Evolutionary conservation across 2,113 vertebrate species (phyloP).

Genomic region (zebrafish (Danio rerio)): GRCz12tu NC_133194.1:1257501-1258000

Average conservation of each 20-base stretch:
- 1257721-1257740: conserved; percentile 8
- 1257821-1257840: conserved; percentile 57
- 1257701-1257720: not conserved
- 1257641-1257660: conserved; percentile 88
- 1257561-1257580: too few relatives aligned
- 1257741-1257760: not conserved
- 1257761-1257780: conserved; percentile 2
- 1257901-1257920: conserved; percentile 62
- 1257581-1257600: too few relatives aligned
- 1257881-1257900: conserved; percentile 74
- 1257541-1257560: too few relatives aligned
- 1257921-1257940: conserved; percentile 61
- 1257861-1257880: conserved; percentile 73
- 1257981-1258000: conserved; percentile 1
- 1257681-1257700: conserved; percentile 29
- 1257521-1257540: too few relatives aligned
- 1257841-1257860: conserved; percentile 48
- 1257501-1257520: too few relatives aligned
- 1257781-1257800: not conserved
- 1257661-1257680: conserved; percentile 80
- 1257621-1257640: conserved; percentile 86
- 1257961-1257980: not conserved
- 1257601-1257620: conserved; percentile 83
- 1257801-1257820: conserved; percentile 57
- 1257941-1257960: conserved; percentile 5